phyloP scores from a whole-genome alignment of 2,113 vertebrate genomes.

The Xiphophorus couchianus region DNA sequence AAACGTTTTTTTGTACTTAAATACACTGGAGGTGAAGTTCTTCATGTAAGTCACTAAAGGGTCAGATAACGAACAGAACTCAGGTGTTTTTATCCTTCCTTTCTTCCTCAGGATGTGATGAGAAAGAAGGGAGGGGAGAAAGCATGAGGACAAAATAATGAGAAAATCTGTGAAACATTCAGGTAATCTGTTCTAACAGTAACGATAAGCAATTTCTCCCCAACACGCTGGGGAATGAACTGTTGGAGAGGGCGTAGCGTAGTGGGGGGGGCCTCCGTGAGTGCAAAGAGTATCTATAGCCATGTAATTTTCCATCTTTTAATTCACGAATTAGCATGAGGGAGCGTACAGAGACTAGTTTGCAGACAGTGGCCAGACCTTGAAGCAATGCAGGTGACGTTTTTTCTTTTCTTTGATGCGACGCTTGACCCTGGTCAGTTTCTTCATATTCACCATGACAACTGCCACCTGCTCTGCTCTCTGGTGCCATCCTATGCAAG shows the following conservation, averaged over 20 bases:
- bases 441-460: conserved; percentile 65
- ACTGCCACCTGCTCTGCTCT: conserved; percentile 33
- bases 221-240: conserved; percentile 21
- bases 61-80: conserved; percentile 18
- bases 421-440: conserved; percentile 55
- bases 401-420: conserved; percentile 37
- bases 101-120: conserved; percentile 30
- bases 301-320: conserved; percentile 11
- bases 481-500: conserved; percentile 35
- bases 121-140: conserved; percentile 30
- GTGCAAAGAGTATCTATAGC: conserved; percentile 30
- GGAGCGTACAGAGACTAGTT: conserved; percentile 20
- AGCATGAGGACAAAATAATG: conserved; percentile 2
- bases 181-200: conserved; percentile 32
- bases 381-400: conserved; percentile 36
- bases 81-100: background rate
- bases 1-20: background rate
- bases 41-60: conserved; percentile 40
- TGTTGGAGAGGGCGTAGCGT: too few relatives aligned
- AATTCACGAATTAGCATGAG: conserved; percentile 33
- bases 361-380: conserved; percentile 22
- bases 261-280: conserved; percentile 9
- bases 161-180: conserved; percentile 32
- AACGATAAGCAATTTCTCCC: conserved; percentile 27
- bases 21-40: conserved; percentile 33